Conservation (phyloP, 2,888 invertebrate genomes). For the Calliphora vomitoria region DNA sequence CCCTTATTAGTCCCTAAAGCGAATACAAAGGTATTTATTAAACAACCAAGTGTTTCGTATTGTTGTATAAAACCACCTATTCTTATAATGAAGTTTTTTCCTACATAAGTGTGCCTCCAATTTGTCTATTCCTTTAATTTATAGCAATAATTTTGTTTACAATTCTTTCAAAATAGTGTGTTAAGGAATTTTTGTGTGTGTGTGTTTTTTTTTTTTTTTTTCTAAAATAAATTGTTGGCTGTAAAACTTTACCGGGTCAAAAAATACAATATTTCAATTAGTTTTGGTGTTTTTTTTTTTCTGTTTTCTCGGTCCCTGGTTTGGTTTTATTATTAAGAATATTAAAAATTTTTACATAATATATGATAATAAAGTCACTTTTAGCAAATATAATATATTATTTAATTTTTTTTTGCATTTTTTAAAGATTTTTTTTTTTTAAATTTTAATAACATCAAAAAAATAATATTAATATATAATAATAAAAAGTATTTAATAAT, state of each 20-base stretch:
- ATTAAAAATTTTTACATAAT: conserved; percentile 62
- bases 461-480: conserved; percentile 33
- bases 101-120: too few relatives aligned
- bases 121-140: background rate
- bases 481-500: conserved; percentile 37
- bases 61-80: too few relatives aligned
- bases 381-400: conserved; percentile 68
- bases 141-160: background rate
- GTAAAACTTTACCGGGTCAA: background rate
- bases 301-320: conserved; percentile 45
- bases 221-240: conserved; percentile 20
- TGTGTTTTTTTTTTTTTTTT: too few relatives aligned
- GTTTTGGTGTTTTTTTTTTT: conserved; percentile 32
- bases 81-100: too few relatives aligned
- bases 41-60: too few relatives aligned
- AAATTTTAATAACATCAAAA: conserved; percentile 64
- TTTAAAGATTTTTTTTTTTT: conserved; percentile 39
- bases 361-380: conserved; percentile 66
- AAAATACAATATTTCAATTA: conserved; percentile 34
- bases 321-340: conserved; percentile 57
- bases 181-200: too few relatives aligned
- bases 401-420: conserved; percentile 43
- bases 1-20: too few relatives aligned
- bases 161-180: background rate
- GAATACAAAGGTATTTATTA: too few relatives aligned